These are phyloP conservation scores for Microchirus variegatus DNA, from an alignment of 2,797 vertebrate genomes.

Conservation along the genomic window DNA sequence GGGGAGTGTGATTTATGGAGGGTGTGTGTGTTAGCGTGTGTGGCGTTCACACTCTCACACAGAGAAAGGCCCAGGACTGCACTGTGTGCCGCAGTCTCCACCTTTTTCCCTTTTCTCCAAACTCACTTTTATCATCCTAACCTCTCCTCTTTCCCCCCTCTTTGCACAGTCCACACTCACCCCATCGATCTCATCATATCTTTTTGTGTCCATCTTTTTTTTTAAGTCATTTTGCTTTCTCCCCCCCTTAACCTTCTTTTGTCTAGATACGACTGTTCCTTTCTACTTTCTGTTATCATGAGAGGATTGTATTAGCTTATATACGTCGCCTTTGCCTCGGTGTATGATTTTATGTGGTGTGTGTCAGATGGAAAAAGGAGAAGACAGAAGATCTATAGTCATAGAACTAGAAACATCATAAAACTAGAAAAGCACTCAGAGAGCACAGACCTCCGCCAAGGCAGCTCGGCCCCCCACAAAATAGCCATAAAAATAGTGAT, in stretches of 20 bases:
- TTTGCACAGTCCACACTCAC: too few species aligned
- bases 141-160: background rate
- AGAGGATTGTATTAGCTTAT: background rate
- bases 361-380: background rate
- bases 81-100: background rate
- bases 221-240: too few species aligned
- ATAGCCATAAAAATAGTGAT: too few species aligned
- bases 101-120: background rate
- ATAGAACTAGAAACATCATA: too few species aligned
- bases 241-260: too few species aligned
- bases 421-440: too few species aligned
- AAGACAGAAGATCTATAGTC: too few species aligned
- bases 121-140: background rate
- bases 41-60: background rate
- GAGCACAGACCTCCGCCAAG: too few species aligned
- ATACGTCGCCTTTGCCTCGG: background rate
- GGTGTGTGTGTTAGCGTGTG: conserved; percentile 2
- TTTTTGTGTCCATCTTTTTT: too few species aligned
- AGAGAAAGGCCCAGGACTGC: background rate
- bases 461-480: too few species aligned
- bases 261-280: background rate
- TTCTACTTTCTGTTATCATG: background rate
- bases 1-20: conserved; percentile 30
- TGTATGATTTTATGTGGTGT: background rate
- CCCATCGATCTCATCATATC: too few species aligned